Base-by-base conservation (phyloP, 2,888 invertebrate genomes). In the Atethmia centrago region DNA sequence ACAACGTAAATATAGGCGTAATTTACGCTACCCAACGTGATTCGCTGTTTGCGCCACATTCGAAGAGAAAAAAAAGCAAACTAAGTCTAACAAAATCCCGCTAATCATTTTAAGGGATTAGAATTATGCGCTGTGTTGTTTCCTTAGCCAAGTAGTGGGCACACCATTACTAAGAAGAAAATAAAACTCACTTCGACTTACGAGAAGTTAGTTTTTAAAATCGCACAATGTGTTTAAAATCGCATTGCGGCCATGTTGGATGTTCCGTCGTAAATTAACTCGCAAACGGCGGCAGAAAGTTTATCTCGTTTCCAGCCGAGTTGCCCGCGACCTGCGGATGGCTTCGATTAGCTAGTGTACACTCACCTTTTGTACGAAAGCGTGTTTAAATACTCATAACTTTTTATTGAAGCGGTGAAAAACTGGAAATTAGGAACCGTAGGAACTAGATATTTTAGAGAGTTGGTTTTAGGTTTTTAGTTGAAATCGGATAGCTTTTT, bases 241-340 rank as follows among this genome's bases (percentile, higher is more conserved):
- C 75, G 69, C 76, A 64, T 71, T 78, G 82, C 82, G 77, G 80
- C 74, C 62, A 82, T 75, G 70, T 65, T 80, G 74, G 79, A 71
- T 74, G 79, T 71, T 74, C 80, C 87, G 86, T 86, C 88, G 89
- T 93, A 92, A 92, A 93, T 92, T 92, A 92, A 88, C 90, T 85
- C 85, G 80, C 88, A 85, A 85, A 82, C 84, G 77, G 80, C 67
- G 85, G 86, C 79, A 79, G 89, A 90, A 90, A 93, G 89, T 93
- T 93, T 93, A 93, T 93, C 93, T 91, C 88, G 88, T 92, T 93
- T 91, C 91, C 90, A 90, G 82, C 79, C 87, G 87, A 90, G 83
- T 82, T 87, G 87, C 74, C 79, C 85, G 83, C 80, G 82, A 84
- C 79, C 85, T 80, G 73, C 68, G 78, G 84, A 77, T 71, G 83